Evolutionary conservation across 1,140 invertebrate genomes (phyloP).

Genomic region (Caenorhabditis remanei): DNA sequence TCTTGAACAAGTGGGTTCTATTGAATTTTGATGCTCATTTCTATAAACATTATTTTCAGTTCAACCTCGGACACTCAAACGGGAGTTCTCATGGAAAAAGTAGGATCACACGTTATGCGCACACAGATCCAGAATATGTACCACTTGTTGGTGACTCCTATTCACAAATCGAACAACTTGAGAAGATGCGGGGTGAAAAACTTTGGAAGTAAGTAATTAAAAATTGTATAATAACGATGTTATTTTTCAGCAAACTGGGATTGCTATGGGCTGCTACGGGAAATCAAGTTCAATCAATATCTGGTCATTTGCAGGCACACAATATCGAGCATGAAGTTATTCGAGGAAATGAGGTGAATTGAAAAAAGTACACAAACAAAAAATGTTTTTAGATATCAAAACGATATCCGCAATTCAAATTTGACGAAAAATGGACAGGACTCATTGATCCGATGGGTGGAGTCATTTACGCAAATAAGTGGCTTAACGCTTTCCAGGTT

Average conservation of each 20-base stretch:
- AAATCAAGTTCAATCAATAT: slow-evolving; percentile 37
- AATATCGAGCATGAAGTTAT: slow-evolving; percentile 57
- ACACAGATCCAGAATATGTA: slow-evolving; percentile 57
- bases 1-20: slow-evolving; percentile 43
- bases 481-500: slow-evolving; percentile 59
- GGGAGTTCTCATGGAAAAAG: slow-evolving; percentile 63
- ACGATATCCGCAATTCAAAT: slow-evolving; percentile 59
- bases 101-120: slow-evolving; percentile 62
- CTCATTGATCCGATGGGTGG: slow-evolving; percentile 64
- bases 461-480: slow-evolving; percentile 62
- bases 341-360: slow-evolving; percentile 16
- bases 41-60: slow-evolving; percentile 14
- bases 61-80: slow-evolving; percentile 53
- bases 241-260: slow-evolving; percentile 51
- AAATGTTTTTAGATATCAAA: not conserved
- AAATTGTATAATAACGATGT: not conserved
- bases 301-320: slow-evolving; percentile 1
- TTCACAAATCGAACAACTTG: slow-evolving; percentile 59
- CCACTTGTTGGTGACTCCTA: slow-evolving; percentile 60
- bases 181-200: slow-evolving; percentile 46
- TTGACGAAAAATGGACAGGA: slow-evolving; percentile 41
- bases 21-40: not conserved
- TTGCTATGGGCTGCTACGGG: slow-evolving; percentile 53
- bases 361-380: not conserved
- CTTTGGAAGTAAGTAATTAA: slow-evolving; percentile 56